Evolutionary conservation across 2,888 invertebrate species (phyloP).

Genomic region (Epinotia nisella): DNA sequence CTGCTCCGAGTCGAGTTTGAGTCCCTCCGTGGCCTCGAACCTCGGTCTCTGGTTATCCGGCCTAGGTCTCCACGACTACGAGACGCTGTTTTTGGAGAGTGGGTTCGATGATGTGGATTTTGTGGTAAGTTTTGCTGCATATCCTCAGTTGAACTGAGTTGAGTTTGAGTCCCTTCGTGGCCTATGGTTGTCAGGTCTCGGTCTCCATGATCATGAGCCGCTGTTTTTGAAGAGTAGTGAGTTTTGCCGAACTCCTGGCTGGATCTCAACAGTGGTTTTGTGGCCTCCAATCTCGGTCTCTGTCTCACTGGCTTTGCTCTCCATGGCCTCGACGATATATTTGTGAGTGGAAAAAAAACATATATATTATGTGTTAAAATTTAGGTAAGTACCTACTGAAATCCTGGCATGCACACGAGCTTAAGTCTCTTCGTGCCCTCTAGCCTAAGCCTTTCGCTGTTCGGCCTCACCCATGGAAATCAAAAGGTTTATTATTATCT

Average conservation of each 20-base stretch:
- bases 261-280: no score
- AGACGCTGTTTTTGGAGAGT: slow-evolving; percentile 91
- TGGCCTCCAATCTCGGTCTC: no score
- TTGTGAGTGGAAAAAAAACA: no score
- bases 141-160: not conserved
- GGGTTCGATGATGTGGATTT: slow-evolving; percentile 97
- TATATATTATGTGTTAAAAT: no score
- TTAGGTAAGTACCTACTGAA: no score
- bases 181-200: slow-evolving; percentile 91
- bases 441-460: not conserved
- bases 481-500: no score
- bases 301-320: no score
- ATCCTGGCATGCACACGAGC: not conserved
- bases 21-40: slow-evolving; percentile 86
- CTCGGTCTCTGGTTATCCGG: slow-evolving; percentile 92
- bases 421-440: not conserved
- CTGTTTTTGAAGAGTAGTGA: no score
- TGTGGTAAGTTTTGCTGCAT: slow-evolving; percentile 88
- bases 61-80: slow-evolving; percentile 92
- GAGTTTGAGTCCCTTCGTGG: slow-evolving; percentile 63
- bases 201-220: slow-evolving; percentile 93
- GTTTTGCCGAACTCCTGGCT: no score
- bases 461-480: not conserved
- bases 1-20: slow-evolving; percentile 84
- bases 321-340: no score